A percentile compares a stretch with the other conserved stretches of the same genome.
phyloP scores from a whole-genome alignment of 2,888 invertebrate genomes.

The Hylaea fasciaria region DNA sequence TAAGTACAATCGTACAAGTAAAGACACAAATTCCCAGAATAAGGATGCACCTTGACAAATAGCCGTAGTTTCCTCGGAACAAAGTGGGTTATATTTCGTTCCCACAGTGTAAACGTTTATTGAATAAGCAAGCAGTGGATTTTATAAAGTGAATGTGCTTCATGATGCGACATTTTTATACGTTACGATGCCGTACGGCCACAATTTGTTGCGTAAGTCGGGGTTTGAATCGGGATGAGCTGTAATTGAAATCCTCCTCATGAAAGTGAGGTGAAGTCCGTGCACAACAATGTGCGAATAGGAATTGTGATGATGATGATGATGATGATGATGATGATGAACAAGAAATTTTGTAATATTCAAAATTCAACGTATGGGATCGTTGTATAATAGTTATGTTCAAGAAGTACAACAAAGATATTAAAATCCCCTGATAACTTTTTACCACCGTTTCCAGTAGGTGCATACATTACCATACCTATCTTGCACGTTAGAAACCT shows the following conservation, averaged over 20 bases:
- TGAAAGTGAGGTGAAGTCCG: no score
- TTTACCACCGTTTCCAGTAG: no score
- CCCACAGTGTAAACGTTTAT: slow-evolving; percentile 77
- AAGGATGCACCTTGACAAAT: slow-evolving; percentile 76
- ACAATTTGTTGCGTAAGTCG: slow-evolving; percentile 47
- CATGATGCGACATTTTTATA: slow-evolving; percentile 51
- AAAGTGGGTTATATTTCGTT: slow-evolving; percentile 79
- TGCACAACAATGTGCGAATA: no score
- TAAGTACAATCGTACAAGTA: slow-evolving; percentile 33
- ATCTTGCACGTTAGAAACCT: no score
- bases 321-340: no score
- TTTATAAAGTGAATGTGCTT: slow-evolving; percentile 61
- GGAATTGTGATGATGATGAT: no score
- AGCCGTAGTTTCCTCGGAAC: slow-evolving; percentile 74
- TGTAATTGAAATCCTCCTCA: background rate
- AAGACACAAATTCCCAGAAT: slow-evolving; percentile 62
- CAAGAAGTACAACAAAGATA: no score
- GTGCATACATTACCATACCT: no score
- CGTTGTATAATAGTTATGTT: no score
- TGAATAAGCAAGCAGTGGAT: slow-evolving; percentile 76
- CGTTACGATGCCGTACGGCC: slow-evolving; percentile 30
- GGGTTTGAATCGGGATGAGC: background rate
- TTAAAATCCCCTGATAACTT: no score
- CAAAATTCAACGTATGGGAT: no score
- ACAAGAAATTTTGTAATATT: no score